A percentile compares a stretch with the other conserved stretches of the same genome.
Conservation (phyloP, 2,113 vertebrate species). For the Carollia perspicillata region DNA sequence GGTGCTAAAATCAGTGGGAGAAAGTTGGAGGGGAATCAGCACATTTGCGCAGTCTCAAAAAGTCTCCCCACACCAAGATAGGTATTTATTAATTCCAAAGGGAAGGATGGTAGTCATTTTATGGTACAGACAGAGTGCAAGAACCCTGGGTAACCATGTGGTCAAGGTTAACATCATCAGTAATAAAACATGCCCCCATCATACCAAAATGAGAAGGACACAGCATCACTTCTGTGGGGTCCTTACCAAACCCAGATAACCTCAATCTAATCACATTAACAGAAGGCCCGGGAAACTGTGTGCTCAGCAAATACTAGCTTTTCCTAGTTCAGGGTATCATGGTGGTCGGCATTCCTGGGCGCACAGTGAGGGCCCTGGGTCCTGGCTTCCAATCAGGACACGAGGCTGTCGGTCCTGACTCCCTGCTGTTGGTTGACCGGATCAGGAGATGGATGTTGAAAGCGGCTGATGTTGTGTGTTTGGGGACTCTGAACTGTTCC, state of each 20-base stretch:
- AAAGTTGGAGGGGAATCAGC: neutral
- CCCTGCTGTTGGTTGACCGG: neutral
- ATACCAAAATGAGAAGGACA: neutral
- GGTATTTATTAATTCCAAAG: neutral
- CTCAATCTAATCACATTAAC: neutral
- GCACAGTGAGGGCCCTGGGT: rapidly evolving
- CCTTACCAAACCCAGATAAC: neutral
- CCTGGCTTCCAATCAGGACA: neutral
- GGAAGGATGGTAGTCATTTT: neutral
- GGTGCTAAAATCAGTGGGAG: neutral
- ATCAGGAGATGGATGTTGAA: neutral
- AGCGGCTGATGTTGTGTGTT: neutral
- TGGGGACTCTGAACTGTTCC: neutral
- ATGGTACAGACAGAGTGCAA: neutral
- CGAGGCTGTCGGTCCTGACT: neutral
- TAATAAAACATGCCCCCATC: neutral
- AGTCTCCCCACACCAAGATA: neutral
- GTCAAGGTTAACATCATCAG: neutral
- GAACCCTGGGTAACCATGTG: neutral
- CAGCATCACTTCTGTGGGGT: neutral
- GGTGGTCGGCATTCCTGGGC: neutral
- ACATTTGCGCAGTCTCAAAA: neutral
- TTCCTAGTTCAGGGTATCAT: neutral
- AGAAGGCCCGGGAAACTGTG: neutral
- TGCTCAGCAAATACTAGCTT: neutral